phyloP scores from a whole-genome alignment of 2,113 vertebrate genomes.

The Oreocharis arfaki region DNA sequence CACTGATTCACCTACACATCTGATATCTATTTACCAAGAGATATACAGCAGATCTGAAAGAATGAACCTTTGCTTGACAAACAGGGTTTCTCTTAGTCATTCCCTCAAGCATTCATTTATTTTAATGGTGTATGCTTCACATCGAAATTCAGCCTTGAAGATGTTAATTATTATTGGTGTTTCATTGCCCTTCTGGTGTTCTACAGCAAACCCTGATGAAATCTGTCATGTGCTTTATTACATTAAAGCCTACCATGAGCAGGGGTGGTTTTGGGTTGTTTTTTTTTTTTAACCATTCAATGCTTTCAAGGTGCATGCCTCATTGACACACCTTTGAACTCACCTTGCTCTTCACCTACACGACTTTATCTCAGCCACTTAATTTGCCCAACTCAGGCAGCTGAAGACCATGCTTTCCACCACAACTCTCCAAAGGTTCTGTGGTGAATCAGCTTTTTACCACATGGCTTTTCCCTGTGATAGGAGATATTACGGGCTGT shows the following conservation, averaged over 20 bases:
- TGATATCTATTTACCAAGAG: background rate
- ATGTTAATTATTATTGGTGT: background rate
- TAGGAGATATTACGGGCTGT: background rate
- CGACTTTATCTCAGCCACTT: background rate
- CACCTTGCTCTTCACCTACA: background rate
- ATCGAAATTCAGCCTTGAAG: background rate
- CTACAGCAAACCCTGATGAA: background rate
- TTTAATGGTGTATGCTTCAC: background rate
- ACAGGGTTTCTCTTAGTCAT: background rate
- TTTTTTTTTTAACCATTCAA: background rate
- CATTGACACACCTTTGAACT: background rate
- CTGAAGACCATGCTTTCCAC: background rate
- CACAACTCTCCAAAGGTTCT: background rate
- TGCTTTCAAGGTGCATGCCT: background rate
- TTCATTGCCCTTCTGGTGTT: background rate
- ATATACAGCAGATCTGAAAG: background rate
- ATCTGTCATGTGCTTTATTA: background rate
- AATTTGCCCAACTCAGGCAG: background rate
- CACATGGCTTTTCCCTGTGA: background rate
- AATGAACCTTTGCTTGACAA: background rate
- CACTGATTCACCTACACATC: background rate
- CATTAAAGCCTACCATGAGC: background rate
- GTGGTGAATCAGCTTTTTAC: background rate
- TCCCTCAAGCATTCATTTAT: background rate
- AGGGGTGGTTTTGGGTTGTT: rapidly evolving